Percentiles rank a stretch among this genome's conserved stretches.
Evolutionary conservation across 2,888 invertebrate genomes (phyloP).

Genomic region (Limenitis camilla): DNA sequence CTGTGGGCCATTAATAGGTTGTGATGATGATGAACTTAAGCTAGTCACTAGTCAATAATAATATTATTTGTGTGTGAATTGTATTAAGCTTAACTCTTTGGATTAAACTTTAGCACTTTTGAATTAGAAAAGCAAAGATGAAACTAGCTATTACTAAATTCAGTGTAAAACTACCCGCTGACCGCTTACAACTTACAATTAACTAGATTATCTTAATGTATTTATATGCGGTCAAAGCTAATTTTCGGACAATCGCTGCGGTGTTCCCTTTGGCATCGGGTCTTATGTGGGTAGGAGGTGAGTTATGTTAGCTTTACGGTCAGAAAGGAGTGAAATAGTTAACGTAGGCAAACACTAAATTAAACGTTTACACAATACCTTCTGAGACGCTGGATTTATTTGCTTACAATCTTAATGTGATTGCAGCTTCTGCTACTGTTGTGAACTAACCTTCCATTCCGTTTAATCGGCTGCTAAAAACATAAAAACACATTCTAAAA

Average conservation of each 20-base stretch:
- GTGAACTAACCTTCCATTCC: too few relatives aligned
- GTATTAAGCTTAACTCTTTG: too few relatives aligned
- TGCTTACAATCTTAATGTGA: neutral
- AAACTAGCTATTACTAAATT: too few relatives aligned
- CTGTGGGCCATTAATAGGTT: too few relatives aligned
- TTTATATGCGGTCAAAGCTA: constrained; percentile 70
- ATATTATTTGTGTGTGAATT: too few relatives aligned
- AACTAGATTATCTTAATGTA: constrained; percentile 65
- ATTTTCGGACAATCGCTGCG: constrained; percentile 69
- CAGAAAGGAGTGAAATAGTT: constrained; percentile 23
- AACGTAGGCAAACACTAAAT: constrained; percentile 14
- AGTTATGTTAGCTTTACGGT: constrained; percentile 28
- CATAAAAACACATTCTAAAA: too few relatives aligned
- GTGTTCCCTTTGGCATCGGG: constrained; percentile 33
- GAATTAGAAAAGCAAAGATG: too few relatives aligned
- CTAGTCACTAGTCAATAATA: too few relatives aligned
- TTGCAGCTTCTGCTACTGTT: neutral
- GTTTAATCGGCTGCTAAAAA: too few relatives aligned
- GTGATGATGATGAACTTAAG: too few relatives aligned
- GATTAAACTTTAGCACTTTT: too few relatives aligned
- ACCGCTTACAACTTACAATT: constrained; percentile 18
- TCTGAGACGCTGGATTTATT: neutral
- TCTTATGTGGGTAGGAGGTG: constrained; percentile 32
- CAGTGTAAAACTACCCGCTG: constrained; percentile 4
- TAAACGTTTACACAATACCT: neutral